Evolutionary conservation across 2,888 invertebrate species (phyloP), one percentile per base, ranked within the genome.

Genomic region (Monopis laevigella): DNA sequence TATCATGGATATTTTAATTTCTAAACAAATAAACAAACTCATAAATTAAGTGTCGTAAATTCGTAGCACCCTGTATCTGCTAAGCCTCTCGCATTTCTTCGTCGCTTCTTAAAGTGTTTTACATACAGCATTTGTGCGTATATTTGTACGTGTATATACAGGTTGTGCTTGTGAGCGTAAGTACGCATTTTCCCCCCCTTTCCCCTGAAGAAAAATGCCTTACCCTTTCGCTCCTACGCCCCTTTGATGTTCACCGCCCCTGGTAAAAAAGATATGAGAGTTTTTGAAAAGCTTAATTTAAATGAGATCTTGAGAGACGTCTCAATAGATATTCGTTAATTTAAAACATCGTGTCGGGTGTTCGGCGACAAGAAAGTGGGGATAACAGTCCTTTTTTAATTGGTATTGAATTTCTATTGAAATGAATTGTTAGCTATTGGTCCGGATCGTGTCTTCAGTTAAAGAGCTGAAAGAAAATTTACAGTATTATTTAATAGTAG

Each of bases 31-130:
- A n/a, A n/a, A n/a, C n/a, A n/a, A n/a, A n/a, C n/a, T n/a, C n/a
- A n/a, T n/a, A n/a, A n/a, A n/a, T n/a, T n/a, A n/a, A n/a, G n/a
- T n/a, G n/a, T n/a, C n/a, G n/a, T n/a, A n/a, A n/a, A n/a, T 32
- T 7, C 7, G 10, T 13, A 53, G 53, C 80, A 72, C 52, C 70
- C 77, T 72, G 64, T 80, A 67, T 38, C 49, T 54, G 56, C 54
- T 74, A 77, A 78, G 80, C 77, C 72, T 68, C 78, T 80, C 77
- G 77, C 77, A 74, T 80, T 80, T 80, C 80, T 80, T 80, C 78
- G 71, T 58, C 72, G 77, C 75, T 78, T 80, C 78, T 80, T 80
- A 78, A 78, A 80, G 77, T 77, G 77, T 80, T 78, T 80, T 78
- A 78, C 80, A 78, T 78, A 80, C 75, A 80, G 43, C 32, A 38